Evolutionary conservation across 2,113 vertebrate genomes (phyloP).

Genomic region (Lampris incognitus): DNA sequence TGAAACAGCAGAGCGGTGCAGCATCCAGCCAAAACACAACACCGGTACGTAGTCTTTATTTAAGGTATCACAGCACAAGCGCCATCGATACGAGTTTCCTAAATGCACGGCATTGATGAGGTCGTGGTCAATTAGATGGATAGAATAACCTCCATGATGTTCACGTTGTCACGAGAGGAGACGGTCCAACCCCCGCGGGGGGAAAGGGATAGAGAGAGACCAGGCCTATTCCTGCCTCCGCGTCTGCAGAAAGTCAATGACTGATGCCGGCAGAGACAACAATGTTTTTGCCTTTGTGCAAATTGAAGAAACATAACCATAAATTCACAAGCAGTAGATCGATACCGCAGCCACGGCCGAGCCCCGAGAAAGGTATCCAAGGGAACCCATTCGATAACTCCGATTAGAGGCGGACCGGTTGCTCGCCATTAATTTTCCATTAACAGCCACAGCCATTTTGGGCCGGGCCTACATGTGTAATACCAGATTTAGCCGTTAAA

Average conservation of each 20-base stretch:
- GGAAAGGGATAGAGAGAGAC: conserved; percentile 24
- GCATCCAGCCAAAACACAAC: conserved; percentile 29
- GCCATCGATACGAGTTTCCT: conserved; percentile 49
- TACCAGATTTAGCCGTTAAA: conserved; percentile 66
- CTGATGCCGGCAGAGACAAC: conserved; percentile 61
- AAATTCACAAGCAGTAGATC: conserved; percentile 73
- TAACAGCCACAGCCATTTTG: conserved; percentile 44
- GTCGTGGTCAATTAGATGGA: conserved; percentile 69
- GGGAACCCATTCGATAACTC: conserved; percentile 71
- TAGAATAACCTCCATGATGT: conserved; percentile 65
- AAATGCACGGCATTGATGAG: conserved; percentile 59
- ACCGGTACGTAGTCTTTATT: conserved; percentile 37
- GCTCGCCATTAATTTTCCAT: conserved; percentile 68
- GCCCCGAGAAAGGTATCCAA: conserved; percentile 70
- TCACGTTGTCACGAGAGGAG: conserved; percentile 54
- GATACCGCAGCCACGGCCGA: conserved; percentile 64
- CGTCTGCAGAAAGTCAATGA: conserved; percentile 59
- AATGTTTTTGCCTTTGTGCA: conserved; percentile 72
- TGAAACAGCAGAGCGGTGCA: not conserved
- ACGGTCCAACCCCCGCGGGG: conserved; percentile 33
- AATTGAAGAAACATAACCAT: conserved; percentile 79
- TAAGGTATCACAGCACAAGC: conserved; percentile 36
- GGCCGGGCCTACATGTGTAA: conserved; percentile 19
- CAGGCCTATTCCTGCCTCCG: conserved; percentile 33
- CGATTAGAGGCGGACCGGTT: conserved; percentile 54